These are phyloP conservation scores for Coccyzus lansbergi DNA, from an alignment of 2,797 vertebrate species.

Conservation along the genomic window DNA sequence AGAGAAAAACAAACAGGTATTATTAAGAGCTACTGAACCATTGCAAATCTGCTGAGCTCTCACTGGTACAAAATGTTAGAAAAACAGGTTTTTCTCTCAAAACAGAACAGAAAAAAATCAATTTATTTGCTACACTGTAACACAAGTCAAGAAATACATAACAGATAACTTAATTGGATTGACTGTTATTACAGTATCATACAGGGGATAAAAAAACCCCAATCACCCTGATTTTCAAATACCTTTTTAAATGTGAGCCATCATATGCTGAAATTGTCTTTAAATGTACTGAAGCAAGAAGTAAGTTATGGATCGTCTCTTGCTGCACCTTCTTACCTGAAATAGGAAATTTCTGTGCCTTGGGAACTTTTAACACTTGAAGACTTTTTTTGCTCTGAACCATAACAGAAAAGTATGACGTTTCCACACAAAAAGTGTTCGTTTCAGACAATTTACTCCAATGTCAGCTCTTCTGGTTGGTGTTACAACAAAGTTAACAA, in stretches of 20 bases:
- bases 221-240: neutral
- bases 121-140: neutral
- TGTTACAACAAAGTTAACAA: neutral
- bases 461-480: neutral
- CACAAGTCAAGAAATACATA: neutral
- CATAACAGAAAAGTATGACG: neutral
- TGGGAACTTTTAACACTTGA: neutral
- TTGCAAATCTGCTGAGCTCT: neutral
- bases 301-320: neutral
- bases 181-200: neutral
- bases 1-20: constrained; percentile 44
- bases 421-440: neutral
- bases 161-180: neutral
- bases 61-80: neutral
- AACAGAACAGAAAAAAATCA: neutral
- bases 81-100: constrained; percentile 9
- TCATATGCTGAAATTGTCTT: neutral
- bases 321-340: neutral
- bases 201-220: rapidly evolving
- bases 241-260: neutral
- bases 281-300: neutral
- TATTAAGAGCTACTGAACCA: constrained; percentile 27
- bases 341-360: neutral
- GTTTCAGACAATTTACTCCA: neutral
- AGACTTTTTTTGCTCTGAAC: neutral